Conservation (phyloP, 1,140 invertebrate species). For the Nebria ingens region DNA sequence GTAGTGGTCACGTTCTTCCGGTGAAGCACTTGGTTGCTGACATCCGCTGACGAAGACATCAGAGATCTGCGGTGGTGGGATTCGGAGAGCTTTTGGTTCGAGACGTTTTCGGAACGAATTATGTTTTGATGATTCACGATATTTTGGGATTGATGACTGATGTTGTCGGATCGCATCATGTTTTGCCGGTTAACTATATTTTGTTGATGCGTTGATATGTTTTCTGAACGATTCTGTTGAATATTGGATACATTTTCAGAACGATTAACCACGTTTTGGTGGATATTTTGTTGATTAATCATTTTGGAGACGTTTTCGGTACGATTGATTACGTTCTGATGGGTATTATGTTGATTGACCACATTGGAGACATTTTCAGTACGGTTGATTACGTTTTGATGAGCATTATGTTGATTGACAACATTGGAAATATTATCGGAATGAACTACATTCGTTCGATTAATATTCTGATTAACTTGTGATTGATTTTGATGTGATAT, state of each 20-base stretch:
- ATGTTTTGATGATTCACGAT: constrained; percentile 11
- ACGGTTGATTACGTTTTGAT: too few relatives aligned
- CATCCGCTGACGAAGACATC: constrained; percentile 58
- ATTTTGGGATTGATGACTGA: not conserved
- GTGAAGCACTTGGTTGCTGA: constrained; percentile 64
- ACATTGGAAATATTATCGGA: too few relatives aligned
- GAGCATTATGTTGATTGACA: too few relatives aligned
- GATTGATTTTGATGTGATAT: too few relatives aligned
- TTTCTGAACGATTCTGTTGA: not conserved
- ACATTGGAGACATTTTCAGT: too few relatives aligned
- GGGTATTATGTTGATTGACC: too few relatives aligned
- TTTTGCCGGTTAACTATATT: not conserved
- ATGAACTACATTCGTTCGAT: too few relatives aligned
- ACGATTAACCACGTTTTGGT: not conserved
- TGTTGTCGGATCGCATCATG: not conserved
- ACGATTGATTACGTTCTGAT: too few relatives aligned
- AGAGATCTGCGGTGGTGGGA: constrained; percentile 55
- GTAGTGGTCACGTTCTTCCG: constrained; percentile 50
- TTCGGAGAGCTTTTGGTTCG: constrained; percentile 18
- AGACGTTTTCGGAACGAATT: not conserved
- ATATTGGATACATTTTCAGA: constrained; percentile 1
- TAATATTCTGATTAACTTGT: too few relatives aligned
- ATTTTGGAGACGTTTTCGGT: too few relatives aligned
- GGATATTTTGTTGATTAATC: too few relatives aligned
- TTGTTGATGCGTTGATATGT: too few relatives aligned